Evolutionary conservation across 2,113 vertebrate genomes (phyloP).

Genomic region (Phylloscopus trochilus): DNA sequence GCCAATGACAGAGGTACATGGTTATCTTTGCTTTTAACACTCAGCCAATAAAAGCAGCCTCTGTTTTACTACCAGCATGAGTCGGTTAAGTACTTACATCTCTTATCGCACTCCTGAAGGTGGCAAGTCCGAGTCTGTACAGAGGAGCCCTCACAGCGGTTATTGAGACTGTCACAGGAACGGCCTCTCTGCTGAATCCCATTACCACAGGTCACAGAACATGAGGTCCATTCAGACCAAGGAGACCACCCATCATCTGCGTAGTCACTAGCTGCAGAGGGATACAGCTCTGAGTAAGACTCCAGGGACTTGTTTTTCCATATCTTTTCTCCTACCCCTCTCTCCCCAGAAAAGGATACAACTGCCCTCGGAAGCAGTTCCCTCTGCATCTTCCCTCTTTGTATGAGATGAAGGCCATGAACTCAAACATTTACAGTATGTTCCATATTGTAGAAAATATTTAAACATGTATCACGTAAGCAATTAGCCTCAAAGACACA

Average conservation of each 20-base stretch:
- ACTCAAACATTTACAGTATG: neutral
- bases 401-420: neutral
- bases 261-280: constrained; percentile 77
- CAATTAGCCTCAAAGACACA: neutral
- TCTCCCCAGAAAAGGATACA: neutral
- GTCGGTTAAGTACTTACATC: constrained; percentile 81
- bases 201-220: constrained; percentile 92
- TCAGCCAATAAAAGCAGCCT: neutral
- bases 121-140: constrained; percentile 97
- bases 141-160: constrained; percentile 93
- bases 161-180: constrained; percentile 97
- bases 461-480: fast-evolving
- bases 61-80: neutral
- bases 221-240: constrained; percentile 98
- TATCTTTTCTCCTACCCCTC: neutral
- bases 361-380: neutral
- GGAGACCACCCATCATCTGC: constrained; percentile 93
- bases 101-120: constrained; percentile 93
- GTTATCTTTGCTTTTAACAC: neutral
- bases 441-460: neutral
- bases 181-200: constrained; percentile 96
- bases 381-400: neutral
- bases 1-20: neutral
- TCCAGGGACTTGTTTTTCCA: neutral
- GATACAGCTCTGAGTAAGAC: neutral